Evolutionary conservation across 2,113 vertebrate genomes (phyloP), one percentile per base, ranked within the genome.

Genomic region (Hucho hucho): DNA sequence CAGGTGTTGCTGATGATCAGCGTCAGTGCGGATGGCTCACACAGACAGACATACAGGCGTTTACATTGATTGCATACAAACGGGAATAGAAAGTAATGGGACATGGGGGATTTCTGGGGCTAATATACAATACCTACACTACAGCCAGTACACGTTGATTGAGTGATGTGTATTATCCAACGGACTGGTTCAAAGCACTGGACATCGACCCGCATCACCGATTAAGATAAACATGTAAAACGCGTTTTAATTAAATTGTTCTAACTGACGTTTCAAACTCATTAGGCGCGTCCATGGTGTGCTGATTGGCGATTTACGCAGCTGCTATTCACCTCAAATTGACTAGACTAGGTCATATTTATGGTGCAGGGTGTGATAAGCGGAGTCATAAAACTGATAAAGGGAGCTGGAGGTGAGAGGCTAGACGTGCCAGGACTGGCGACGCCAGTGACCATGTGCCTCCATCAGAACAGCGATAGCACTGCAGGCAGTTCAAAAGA

Each of bases 371-470:
- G 78, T 75, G 80, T 74, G 90, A 87, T 75, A 82, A 88, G 73
- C 70, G 12, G 75, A 84, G 75, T 80, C 68, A 86, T 86, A 84
- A 81, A 70, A 29, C 20, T 20, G 79, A 59, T 87, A 75, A 88
- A 81, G 72, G 63, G 43, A 29, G 71, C 6, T 11, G 77, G 77
- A 88, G 81, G 87, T 89, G 86, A 74, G 58, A 24, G 25, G 14
- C 66, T 77, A 88, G 83, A 89, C 63, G n/a, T 88, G 89, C 67
- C 79, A 91, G 87, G 88, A 88, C 26, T 64, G 69, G 47, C 28
- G 91, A 90, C 92, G 90, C 90, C 92, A 89, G 74, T 1, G n/a
- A 20, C 28, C 64, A 16, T 66, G 64, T 37, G 58, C 64, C 1
- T 66, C 28, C 9, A 32, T n/a, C 25, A 66, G 18, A 16, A 25